phyloP scores from a whole-genome alignment of 2,797 vertebrate genomes.

The Macropodus opercularis region DNA sequence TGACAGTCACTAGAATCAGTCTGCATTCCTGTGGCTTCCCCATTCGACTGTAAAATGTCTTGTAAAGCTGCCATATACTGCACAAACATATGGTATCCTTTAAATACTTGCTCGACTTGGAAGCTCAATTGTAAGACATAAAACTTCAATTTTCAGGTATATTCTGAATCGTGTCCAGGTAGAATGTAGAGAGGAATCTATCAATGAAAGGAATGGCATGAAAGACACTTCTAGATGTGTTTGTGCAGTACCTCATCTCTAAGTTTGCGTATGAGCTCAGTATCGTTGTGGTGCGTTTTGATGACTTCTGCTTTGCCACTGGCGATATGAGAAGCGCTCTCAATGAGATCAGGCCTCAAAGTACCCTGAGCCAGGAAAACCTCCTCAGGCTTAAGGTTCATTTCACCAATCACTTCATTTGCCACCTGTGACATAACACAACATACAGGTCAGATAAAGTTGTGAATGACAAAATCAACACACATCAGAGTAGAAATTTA shows the following conservation, averaged over 20 bases:
- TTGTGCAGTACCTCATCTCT: conserved; percentile 88
- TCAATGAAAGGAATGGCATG: not conserved
- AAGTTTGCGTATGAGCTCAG: conserved; percentile 96
- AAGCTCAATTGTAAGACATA: not conserved
- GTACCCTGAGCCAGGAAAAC: conserved; percentile 98
- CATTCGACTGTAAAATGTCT: not conserved
- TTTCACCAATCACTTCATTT: conserved; percentile 97
- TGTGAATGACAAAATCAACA: not conserved
- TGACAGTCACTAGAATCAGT: not conserved
- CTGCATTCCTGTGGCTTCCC: not conserved
- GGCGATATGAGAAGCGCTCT: conserved; percentile 93
- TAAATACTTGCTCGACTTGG: not conserved
- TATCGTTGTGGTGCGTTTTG: conserved; percentile 99
- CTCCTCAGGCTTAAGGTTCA: conserved; percentile 97
- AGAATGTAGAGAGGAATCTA: not conserved
- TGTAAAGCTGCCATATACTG: not conserved
- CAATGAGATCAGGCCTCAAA: conserved; percentile 96
- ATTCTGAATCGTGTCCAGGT: not conserved
- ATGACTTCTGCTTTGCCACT: conserved; percentile 97
- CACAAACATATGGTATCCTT: not conserved
- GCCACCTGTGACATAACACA: conserved; percentile 84
- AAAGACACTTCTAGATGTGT: not conserved
- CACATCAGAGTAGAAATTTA: not conserved
- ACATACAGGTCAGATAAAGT: conserved; percentile 4
- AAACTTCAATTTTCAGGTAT: not conserved